phyloP scores from a whole-genome alignment of 2,113 vertebrate species.

The Sturnus vulgaris region DNA sequence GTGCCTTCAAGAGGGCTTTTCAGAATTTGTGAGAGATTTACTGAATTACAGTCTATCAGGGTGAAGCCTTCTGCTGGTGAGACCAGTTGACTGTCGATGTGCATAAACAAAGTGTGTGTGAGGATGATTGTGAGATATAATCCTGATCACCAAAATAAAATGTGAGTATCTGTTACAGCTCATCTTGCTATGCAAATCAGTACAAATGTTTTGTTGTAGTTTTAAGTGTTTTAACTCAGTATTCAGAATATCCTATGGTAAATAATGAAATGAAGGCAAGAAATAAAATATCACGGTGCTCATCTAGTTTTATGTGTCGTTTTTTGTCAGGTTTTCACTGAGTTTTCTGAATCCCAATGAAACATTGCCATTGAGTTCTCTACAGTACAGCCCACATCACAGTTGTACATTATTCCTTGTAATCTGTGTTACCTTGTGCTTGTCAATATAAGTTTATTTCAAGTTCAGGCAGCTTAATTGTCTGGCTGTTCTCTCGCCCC shows the following conservation, averaged over 20 bases:
- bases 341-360: background rate
- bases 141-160: background rate
- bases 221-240: background rate
- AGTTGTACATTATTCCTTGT: background rate
- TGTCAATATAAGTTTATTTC: constrained; percentile 36
- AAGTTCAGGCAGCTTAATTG: background rate
- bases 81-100: background rate
- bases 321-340: background rate
- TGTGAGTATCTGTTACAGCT: background rate
- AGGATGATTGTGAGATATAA: background rate
- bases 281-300: background rate
- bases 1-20: background rate
- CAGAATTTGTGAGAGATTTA: background rate
- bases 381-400: background rate
- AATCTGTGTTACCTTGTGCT: constrained; percentile 24
- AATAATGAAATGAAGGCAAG: background rate
- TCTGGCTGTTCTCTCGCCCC: background rate
- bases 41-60: background rate
- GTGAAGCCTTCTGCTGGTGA: background rate
- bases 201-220: background rate
- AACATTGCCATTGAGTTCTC: background rate
- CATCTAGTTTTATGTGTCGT: background rate
- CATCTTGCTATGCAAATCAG: background rate
- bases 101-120: background rate
- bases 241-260: background rate